Evolutionary conservation across 2,797 vertebrate genomes (phyloP), one percentile per base, ranked within the genome.

Genomic region (Bovichtus variegatus): DNA sequence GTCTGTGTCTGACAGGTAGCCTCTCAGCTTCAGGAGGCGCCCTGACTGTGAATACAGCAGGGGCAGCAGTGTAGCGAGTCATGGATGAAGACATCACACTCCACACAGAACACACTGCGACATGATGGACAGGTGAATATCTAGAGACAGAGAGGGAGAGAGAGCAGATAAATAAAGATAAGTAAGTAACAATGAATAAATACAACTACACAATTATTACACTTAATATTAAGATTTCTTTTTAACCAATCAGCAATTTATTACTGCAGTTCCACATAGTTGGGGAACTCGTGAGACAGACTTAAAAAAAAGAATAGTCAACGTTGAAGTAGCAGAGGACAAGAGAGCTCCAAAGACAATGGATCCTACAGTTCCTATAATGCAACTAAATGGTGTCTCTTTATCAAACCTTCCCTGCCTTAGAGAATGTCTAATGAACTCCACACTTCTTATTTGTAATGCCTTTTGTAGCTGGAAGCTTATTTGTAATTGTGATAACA

Each of bases 21-120:
- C n/a, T 38, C 47, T 47, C 11, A 23, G 66, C 34, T 9, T 83
- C 91, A 75, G 21, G 93, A 67, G 58, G 76, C 6, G 19, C 86
- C 91, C 62, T 95, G 94, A 61, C 78, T 89, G 10, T 98, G 97
- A 77, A 97, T 95, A 71, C 98, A 99, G 71, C 96, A 95, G 57
- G 98, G 98, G 82, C 98, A 99, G 93, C 97, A 99, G 92, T 99
- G 98, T 44, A 99, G 94, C 0, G 94, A 95, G 38, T 98, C 97
- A 4, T 99, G 98, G 92, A 99, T 91, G 93, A 99, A 99, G 80
- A 99, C 55, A 77, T 99, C 97, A 3, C 98, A 99, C 44, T 99
- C 98, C 83, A 97, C 78, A 38, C 98, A 99, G 92, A 98, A 99
- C 12, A 93, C 93, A 9, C 91, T 94, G 64, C 83, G 88, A 87